Conservation (phyloP, 2,113 vertebrate genomes). For the Chlorodrepanis virens region DNA sequence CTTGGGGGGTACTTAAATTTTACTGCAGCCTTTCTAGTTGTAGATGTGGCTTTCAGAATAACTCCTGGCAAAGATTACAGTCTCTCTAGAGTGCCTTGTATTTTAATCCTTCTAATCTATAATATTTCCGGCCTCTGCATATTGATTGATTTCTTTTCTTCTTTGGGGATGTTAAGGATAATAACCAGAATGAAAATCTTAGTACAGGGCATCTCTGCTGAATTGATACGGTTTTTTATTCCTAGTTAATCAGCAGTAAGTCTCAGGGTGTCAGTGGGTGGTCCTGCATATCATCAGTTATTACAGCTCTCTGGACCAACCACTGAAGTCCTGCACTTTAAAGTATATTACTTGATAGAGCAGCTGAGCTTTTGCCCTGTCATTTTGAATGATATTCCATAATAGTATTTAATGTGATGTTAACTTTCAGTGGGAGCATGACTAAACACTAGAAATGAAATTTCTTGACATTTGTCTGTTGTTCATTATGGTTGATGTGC, state of each 20-base stretch:
- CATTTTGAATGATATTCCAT: neutral
- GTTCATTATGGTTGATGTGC: neutral
- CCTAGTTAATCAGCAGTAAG: neutral
- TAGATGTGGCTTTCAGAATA: neutral
- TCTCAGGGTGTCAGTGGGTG: neutral
- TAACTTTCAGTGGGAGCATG: slow-evolving; percentile 1
- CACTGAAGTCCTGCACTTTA: neutral
- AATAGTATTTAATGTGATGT: neutral
- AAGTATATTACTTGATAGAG: neutral
- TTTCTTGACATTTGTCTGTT: slow-evolving; percentile 24
- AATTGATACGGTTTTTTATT: neutral
- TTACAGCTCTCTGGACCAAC: neutral
- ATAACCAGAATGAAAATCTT: neutral
- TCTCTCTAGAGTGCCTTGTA: neutral
- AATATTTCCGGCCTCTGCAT: neutral
- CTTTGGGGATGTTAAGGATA: neutral
- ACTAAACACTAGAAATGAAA: slow-evolving; percentile 6
- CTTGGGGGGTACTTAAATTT: neutral
- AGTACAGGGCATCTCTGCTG: neutral
- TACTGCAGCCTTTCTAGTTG: neutral
- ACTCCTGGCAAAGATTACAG: neutral
- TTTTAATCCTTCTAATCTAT: neutral
- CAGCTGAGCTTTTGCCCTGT: neutral
- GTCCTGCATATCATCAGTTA: neutral
- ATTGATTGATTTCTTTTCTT: neutral